Evolutionary conservation across 2,888 invertebrate genomes (phyloP).

Genomic region (Mythimna lalbum): DNA sequence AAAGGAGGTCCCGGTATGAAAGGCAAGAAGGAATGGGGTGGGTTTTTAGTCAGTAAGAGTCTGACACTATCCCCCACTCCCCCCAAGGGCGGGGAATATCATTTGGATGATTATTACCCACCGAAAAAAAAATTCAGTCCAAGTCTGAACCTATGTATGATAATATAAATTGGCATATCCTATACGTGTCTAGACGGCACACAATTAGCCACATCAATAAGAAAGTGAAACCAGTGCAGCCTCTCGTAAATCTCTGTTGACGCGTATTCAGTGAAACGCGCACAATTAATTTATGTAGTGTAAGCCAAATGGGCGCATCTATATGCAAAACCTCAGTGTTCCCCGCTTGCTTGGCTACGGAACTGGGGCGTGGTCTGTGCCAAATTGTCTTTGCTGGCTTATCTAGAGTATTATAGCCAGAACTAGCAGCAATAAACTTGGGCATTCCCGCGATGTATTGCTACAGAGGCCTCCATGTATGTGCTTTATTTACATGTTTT

Average conservation of each 20-base stretch:
- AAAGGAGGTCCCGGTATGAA: no score
- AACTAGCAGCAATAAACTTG: slow-evolving; percentile 85
- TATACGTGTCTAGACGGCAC: slow-evolving; percentile 25
- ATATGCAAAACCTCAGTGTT: slow-evolving; percentile 88
- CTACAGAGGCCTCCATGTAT: slow-evolving; percentile 74
- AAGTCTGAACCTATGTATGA: slow-evolving; percentile 7
- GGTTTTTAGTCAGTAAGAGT: no score
- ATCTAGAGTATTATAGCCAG: slow-evolving; percentile 88
- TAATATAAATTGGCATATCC: slow-evolving; percentile 28
- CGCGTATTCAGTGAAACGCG: slow-evolving; percentile 82
- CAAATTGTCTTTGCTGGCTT: slow-evolving; percentile 90
- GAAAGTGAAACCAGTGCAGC: slow-evolving; percentile 61
- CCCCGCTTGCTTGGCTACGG: slow-evolving; percentile 84
- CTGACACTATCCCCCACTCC: no score
- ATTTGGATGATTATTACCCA: no score
- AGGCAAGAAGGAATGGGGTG: no score
- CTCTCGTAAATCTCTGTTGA: slow-evolving; percentile 75
- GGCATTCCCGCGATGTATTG: slow-evolving; percentile 82
- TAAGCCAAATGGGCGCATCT: slow-evolving; percentile 89
- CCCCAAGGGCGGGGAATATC: no score
- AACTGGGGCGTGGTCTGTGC: slow-evolving; percentile 88
- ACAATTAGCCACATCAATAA: slow-evolving; percentile 53
- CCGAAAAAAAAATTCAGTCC: not conserved
- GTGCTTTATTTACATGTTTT: slow-evolving; percentile 76
- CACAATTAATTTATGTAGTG: slow-evolving; percentile 88